phyloP scores from a whole-genome alignment of 2,888 invertebrate species.

The Seira musarum region DNA sequence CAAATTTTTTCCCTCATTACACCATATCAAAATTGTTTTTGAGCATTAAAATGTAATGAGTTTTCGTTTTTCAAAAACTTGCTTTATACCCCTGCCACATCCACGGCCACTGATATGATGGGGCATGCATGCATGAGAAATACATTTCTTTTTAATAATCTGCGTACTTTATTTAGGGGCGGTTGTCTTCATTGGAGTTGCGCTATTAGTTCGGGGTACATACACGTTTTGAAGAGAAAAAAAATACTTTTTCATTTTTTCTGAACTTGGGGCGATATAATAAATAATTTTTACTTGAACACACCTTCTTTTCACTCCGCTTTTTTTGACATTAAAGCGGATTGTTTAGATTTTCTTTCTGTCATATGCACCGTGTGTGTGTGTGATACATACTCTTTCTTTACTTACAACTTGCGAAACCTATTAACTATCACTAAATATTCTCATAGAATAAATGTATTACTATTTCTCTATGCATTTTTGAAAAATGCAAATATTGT shows the following conservation, averaged over 20 bases:
- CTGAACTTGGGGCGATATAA: conserved; percentile 60
- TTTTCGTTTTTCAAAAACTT: not conserved
- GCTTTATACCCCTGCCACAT: not conserved
- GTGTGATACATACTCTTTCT: too few species aligned
- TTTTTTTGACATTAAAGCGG: not conserved
- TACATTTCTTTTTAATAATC: conserved; percentile 12
- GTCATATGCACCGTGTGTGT: too few species aligned
- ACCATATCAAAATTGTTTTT: conserved; percentile 19
- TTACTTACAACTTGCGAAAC: too few species aligned
- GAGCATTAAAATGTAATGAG: conserved; percentile 8
- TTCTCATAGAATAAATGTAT: too few species aligned
- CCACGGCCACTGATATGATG: not conserved
- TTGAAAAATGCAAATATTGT: too few species aligned
- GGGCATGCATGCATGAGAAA: not conserved
- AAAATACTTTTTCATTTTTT: conserved; percentile 51
- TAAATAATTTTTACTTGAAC: conserved; percentile 62
- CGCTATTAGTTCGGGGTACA: conserved; percentile 48
- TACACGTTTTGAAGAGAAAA: conserved; percentile 46
- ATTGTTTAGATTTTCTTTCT: not conserved
- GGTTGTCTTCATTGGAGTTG: conserved; percentile 54
- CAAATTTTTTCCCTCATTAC: conserved; percentile 15
- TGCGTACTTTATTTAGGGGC: conserved; percentile 52
- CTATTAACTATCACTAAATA: too few species aligned
- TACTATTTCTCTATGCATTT: too few species aligned
- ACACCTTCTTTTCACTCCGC: conserved; percentile 57